These are phyloP conservation scores for Diplosoma virens DNA, from an alignment of 23 tunicate species.

Conservation along the genomic window DNA sequence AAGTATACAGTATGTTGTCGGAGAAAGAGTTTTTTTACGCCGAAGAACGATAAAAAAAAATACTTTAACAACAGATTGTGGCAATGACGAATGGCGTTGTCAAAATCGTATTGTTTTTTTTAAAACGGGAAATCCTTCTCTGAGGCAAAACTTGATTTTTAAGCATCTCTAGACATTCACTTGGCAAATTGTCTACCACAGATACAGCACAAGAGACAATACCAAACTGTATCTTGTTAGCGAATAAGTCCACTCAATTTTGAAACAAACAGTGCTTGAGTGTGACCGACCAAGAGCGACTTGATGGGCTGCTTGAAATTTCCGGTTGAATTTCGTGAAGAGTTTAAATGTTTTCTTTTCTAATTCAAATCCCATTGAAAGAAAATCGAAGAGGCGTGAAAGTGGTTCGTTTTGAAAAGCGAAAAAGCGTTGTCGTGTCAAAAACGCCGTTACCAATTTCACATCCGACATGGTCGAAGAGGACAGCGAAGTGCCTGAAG, in stretches of 20 bases:
- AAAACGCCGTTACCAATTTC: background rate
- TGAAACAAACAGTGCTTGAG: slow-evolving; percentile 2
- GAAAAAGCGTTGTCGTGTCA: background rate
- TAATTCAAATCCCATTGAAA: background rate
- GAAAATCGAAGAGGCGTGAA: background rate
- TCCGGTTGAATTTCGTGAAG: slow-evolving; percentile 42
- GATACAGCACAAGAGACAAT: slow-evolving; percentile 19
- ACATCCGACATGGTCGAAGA: background rate
- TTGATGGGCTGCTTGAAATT: slow-evolving; percentile 49
- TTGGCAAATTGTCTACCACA: slow-evolving; percentile 1
- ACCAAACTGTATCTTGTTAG: slow-evolving; percentile 18
- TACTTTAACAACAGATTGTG: too few relatives aligned
- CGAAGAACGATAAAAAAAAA: too few relatives aligned
- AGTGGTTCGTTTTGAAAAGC: slow-evolving; percentile 7
- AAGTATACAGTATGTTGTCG: too few relatives aligned
- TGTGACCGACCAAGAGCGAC: too few relatives aligned
- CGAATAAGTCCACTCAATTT: slow-evolving; percentile 2
- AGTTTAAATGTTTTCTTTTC: slow-evolving; percentile 21
- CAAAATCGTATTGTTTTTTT: too few relatives aligned
- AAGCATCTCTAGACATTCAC: too few relatives aligned
- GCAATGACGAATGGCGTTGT: too few relatives aligned
- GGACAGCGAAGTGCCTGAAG: slow-evolving; percentile 3
- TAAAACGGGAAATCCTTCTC: too few relatives aligned
- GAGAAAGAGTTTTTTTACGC: too few relatives aligned
- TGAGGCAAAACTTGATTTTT: too few relatives aligned